phyloP scores from a whole-genome alignment of 2,888 invertebrate species.

The Isoperla grammatica region DNA sequence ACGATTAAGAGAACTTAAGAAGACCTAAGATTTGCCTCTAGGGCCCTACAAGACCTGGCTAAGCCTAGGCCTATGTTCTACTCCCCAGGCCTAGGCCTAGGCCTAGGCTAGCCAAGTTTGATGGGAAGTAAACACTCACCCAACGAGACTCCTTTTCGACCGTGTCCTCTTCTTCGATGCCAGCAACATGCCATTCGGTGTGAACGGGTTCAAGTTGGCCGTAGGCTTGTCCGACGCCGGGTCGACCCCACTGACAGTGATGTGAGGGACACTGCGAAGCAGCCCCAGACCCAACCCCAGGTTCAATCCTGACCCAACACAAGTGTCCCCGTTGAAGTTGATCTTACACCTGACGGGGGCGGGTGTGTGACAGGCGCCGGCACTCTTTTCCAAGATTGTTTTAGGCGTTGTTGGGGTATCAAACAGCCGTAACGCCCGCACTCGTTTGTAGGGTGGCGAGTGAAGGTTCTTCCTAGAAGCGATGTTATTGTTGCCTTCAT shows the following conservation, averaged over 20 bases:
- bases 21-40: no score
- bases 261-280: no score
- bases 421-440: conserved; percentile 61
- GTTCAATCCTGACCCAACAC: no score
- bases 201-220: conserved; percentile 83
- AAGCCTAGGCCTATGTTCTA: background rate
- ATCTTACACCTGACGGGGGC: conserved; percentile 13
- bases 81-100: no score
- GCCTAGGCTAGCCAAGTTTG: no score
- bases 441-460: conserved; percentile 54
- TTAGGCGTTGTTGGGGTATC: conserved; percentile 85
- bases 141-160: conserved; percentile 43
- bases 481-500: background rate
- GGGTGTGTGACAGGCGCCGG: conserved; percentile 50
- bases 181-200: conserved; percentile 53
- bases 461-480: background rate
- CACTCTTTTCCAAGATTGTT: conserved; percentile 63
- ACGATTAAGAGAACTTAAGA: no score
- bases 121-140: no score
- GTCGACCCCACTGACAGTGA: no score
- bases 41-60: no score
- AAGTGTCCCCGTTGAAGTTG: no score
- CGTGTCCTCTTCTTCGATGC: conserved; percentile 63
- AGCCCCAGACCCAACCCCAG: no score
- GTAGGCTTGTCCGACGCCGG: conserved; percentile 47